Percentiles rank a stretch among this genome's conserved stretches.
Conservation (phyloP, 1,140 invertebrate species). For the Aphelinus certus region DNA sequence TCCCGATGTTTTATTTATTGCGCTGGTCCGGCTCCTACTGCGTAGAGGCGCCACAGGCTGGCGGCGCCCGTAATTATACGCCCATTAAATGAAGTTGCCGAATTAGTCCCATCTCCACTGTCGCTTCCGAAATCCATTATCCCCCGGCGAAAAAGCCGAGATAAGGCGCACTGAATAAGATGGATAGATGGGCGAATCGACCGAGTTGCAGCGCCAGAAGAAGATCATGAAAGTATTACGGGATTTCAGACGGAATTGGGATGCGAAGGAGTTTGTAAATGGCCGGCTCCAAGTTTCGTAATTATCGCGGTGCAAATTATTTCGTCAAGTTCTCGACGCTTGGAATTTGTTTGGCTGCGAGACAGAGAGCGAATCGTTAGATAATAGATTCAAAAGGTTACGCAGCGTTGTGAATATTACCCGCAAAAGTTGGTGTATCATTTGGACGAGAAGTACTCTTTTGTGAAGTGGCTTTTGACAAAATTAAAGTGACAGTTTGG, state of each 20-base stretch:
- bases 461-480: too few species aligned
- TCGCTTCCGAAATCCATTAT: conserved; percentile 61
- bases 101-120: conserved; percentile 54
- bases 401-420: too few species aligned
- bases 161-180: conserved; percentile 30
- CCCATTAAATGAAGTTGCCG: conserved; percentile 61
- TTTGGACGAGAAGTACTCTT: too few species aligned
- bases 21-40: too few species aligned
- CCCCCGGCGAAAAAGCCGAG: conserved; percentile 22
- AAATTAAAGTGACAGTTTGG: too few species aligned
- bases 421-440: too few species aligned
- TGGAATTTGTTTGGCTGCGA: too few species aligned
- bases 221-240: conserved; percentile 33
- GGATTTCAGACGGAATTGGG: conserved; percentile 18
- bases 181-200: conserved; percentile 35
- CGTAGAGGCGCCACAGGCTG: too few species aligned
- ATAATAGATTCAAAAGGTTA: too few species aligned
- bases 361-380: too few species aligned
- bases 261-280: background rate
- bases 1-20: too few species aligned
- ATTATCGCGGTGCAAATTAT: conserved; percentile 33
- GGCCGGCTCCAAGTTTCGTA: conserved; percentile 13
- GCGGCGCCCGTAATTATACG: conserved; percentile 53
- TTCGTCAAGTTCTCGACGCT: conserved; percentile 3
- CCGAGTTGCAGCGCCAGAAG: conserved; percentile 8